Percentiles rank a stretch among this genome's conserved stretches.
Conservation (phyloP, 30 jellyfish, hydroid and myxozoan species). For the Turritopsis dohrnii region DNA sequence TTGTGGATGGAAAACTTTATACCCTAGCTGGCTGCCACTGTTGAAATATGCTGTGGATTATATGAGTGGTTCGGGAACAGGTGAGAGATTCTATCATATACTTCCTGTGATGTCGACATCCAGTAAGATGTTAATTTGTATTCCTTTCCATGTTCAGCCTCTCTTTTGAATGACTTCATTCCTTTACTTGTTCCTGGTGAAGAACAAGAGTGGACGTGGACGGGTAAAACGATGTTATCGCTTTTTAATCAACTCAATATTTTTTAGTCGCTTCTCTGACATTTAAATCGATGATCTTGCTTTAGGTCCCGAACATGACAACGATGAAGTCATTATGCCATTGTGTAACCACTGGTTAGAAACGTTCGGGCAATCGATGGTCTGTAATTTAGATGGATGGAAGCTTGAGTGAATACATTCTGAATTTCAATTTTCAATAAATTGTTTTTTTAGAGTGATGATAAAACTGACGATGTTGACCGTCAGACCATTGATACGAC, state of each 20-base stretch:
- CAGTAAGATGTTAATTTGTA: no score
- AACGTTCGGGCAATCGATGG: constrained; percentile 48
- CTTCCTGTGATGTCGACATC: no score
- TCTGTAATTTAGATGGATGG: neutral
- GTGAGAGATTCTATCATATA: constrained; percentile 28
- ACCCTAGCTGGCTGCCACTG: constrained; percentile 54
- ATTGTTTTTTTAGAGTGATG: neutral
- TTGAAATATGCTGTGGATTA: constrained; percentile 58
- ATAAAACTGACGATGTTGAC: neutral
- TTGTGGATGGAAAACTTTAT: constrained; percentile 33
- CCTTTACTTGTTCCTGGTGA: constrained; percentile 69
- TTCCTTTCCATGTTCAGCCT: constrained; percentile 37
- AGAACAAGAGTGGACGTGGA: constrained; percentile 79
- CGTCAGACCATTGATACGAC: constrained; percentile 9
- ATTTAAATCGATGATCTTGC: neutral
- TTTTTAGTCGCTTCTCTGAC: neutral
- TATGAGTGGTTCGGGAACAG: constrained; percentile 55
- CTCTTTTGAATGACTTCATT: constrained; percentile 46
- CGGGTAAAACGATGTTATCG: constrained; percentile 47
- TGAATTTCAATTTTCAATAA: neutral
- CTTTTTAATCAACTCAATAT: neutral
- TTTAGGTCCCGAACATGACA: constrained; percentile 57
- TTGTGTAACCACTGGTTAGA: constrained; percentile 78
- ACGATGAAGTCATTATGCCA: constrained; percentile 55
- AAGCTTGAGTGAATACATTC: neutral